phyloP scores from a whole-genome alignment of 2,888 invertebrate species.

The Cyclophora albipunctata region DNA sequence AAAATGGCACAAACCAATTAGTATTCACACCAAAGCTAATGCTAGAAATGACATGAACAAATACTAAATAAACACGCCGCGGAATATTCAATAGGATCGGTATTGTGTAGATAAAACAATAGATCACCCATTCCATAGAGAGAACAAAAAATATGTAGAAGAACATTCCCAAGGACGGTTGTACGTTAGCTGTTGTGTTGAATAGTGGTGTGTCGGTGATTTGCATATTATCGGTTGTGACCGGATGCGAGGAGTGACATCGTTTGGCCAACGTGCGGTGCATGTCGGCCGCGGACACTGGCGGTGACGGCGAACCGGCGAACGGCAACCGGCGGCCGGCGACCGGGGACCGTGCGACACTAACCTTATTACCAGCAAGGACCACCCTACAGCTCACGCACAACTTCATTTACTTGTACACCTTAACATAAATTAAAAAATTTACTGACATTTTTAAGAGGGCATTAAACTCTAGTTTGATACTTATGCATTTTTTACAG shows the following conservation, averaged over 20 bases:
- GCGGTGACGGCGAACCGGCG: background rate
- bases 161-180: conserved; percentile 47
- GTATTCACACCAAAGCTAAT: too few relatives aligned
- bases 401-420: too few relatives aligned
- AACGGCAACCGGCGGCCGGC: too few relatives aligned
- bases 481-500: too few relatives aligned
- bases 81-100: background rate
- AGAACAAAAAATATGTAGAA: conserved; percentile 26
- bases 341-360: conserved; percentile 21
- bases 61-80: too few relatives aligned
- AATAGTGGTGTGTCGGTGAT: conserved; percentile 41
- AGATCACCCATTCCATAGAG: conserved; percentile 17
- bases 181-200: conserved; percentile 34
- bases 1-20: too few relatives aligned
- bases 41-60: too few relatives aligned
- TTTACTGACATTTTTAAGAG: too few relatives aligned
- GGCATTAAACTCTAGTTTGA: too few relatives aligned
- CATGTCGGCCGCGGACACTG: conserved; percentile 26
- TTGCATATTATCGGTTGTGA: conserved; percentile 58
- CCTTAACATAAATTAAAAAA: too few relatives aligned
- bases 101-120: conserved; percentile 8
- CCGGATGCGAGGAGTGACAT: conserved; percentile 58
- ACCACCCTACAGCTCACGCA: conserved; percentile 22
- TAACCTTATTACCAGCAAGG: conserved; percentile 23
- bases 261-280: conserved; percentile 46